phyloP scores from a whole-genome alignment of 2,888 invertebrate genomes.

The Isotomurus palustris region DNA sequence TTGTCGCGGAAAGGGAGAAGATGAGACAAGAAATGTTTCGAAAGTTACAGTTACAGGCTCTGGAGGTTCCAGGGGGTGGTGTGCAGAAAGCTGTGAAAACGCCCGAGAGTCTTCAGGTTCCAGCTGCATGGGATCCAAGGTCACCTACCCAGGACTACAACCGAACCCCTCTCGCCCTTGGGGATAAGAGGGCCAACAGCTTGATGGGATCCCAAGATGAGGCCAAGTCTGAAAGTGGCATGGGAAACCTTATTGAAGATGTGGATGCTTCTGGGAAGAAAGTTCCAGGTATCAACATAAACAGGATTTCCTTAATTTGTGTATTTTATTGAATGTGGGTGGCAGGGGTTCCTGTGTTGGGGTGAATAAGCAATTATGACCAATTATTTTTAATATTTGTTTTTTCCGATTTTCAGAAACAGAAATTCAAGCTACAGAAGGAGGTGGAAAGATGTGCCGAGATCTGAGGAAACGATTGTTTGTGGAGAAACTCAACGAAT shows the following conservation, averaged over 20 bases:
- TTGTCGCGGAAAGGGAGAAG: slow-evolving; percentile 23
- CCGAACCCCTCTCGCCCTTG: slow-evolving; percentile 35
- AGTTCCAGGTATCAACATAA: slow-evolving; percentile 1
- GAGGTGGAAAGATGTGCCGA: slow-evolving; percentile 21
- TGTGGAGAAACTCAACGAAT: slow-evolving; percentile 10
- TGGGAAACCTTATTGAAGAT: neutral
- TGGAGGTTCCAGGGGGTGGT: neutral
- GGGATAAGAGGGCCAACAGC: neutral
- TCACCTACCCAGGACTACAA: slow-evolving; percentile 37
- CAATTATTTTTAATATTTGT: no score
- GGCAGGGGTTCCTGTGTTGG: no score
- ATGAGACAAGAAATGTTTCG: slow-evolving; percentile 12
- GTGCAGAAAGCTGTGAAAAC: slow-evolving; percentile 14
- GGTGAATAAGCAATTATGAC: no score
- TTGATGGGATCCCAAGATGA: no score
- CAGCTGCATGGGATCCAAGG: slow-evolving; percentile 31
- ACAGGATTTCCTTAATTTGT: no score
- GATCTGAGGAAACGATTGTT: slow-evolving; percentile 21
- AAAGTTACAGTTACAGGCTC: slow-evolving; percentile 7
- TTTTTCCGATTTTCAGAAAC: no score
- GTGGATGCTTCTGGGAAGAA: slow-evolving; percentile 5
- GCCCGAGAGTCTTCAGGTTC: slow-evolving; percentile 16
- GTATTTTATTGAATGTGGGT: no score
- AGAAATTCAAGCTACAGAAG: no score
- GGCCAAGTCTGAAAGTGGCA: no score